A percentile compares a stretch with the other conserved stretches of the same genome.
Conservation (phyloP, 2,888 invertebrate genomes). For the Neoaliturus tenellus region DNA sequence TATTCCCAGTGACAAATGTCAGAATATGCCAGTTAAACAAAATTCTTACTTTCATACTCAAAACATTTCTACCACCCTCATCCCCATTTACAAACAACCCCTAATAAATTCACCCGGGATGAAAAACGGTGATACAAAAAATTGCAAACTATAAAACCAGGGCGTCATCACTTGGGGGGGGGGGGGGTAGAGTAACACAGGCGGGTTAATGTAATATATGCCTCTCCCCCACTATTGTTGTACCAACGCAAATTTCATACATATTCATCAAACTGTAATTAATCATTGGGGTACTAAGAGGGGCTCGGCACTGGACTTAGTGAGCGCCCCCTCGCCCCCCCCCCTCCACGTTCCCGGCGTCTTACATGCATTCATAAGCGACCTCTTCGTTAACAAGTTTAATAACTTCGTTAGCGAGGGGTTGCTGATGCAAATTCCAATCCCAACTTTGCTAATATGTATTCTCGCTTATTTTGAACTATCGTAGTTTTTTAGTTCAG, state of each 20-base stretch:
- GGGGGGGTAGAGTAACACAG: background rate
- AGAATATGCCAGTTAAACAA: too few species aligned
- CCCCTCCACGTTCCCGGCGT: background rate
- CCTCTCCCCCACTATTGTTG: conserved; percentile 30
- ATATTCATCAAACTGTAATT: conserved; percentile 60
- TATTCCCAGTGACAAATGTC: too few species aligned
- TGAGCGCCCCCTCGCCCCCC: background rate
- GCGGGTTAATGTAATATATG: conserved; percentile 5
- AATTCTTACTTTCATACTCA: too few species aligned
- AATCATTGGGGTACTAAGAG: conserved; percentile 56
- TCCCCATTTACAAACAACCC: too few species aligned
- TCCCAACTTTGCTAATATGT: background rate
- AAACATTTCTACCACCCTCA: too few species aligned
- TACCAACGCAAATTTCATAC: conserved; percentile 57
- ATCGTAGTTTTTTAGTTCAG: too few species aligned
- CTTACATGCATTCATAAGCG: conserved; percentile 39
- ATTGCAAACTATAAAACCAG: conserved; percentile 26
- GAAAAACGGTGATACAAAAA: background rate
- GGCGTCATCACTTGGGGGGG: conserved; percentile 14
- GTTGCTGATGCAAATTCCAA: background rate
- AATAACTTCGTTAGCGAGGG: conserved; percentile 24
- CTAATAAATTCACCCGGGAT: background rate
- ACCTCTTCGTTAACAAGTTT: conserved; percentile 7
- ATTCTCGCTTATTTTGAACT: background rate
- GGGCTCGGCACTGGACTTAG: conserved; percentile 48